phyloP scores from a whole-genome alignment of 2,888 invertebrate genomes.

The Heliconius cydno region DNA sequence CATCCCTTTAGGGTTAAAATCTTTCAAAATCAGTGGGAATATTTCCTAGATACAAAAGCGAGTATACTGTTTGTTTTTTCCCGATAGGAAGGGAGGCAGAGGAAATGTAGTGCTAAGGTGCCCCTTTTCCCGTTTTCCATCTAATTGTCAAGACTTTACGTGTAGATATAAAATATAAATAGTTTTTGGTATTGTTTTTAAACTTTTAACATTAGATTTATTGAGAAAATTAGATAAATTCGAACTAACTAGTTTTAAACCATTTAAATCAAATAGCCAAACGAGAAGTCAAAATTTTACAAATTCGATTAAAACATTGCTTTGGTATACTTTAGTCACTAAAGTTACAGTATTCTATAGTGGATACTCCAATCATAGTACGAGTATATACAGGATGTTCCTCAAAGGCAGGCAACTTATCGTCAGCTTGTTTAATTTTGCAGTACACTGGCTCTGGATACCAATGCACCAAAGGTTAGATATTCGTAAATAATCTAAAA shows the following conservation, averaged over 20 bases:
- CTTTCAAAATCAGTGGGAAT: too few relatives aligned
- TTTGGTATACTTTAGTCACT: slow-evolving; percentile 8
- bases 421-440: slow-evolving; percentile 27
- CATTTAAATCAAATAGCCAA: neutral
- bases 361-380: slow-evolving; percentile 17
- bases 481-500: slow-evolving; percentile 3
- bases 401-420: slow-evolving; percentile 22
- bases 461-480: slow-evolving; percentile 11
- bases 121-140: too few relatives aligned
- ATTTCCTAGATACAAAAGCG: too few relatives aligned
- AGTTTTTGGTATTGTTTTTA: too few relatives aligned
- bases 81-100: too few relatives aligned
- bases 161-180: too few relatives aligned
- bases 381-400: neutral
- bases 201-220: too few relatives aligned
- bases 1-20: too few relatives aligned
- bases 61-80: too few relatives aligned
- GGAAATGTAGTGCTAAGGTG: too few relatives aligned
- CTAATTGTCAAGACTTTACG: too few relatives aligned
- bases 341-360: slow-evolving; percentile 16
- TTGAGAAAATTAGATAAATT: neutral
- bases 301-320: slow-evolving; percentile 15
- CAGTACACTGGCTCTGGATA: slow-evolving; percentile 25
- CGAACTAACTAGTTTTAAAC: neutral
- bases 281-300: neutral